Evolutionary conservation across 2,888 invertebrate genomes (phyloP).

Genomic region (Thymelicus sylvestris): DNA sequence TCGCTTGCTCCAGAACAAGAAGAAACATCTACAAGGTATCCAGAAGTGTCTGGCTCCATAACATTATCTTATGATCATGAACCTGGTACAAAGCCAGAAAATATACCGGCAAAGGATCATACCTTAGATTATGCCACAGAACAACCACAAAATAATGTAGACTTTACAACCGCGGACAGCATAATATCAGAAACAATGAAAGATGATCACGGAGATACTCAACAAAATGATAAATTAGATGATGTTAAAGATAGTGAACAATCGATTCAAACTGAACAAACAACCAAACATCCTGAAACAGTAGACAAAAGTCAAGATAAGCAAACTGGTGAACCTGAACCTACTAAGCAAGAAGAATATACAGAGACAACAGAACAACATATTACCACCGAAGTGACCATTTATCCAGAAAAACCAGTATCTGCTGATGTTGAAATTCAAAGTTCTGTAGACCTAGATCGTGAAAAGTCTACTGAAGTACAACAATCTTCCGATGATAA

Average conservation of each 20-base stretch:
- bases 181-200: slow-evolving; percentile 3
- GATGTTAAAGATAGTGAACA: slow-evolving; percentile 1
- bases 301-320: slow-evolving; percentile 22
- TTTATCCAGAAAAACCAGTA: not conserved
- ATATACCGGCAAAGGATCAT: not conserved
- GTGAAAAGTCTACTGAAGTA: slow-evolving; percentile 36
- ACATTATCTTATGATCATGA: not conserved
- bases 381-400: slow-evolving; percentile 7
- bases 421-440: not conserved
- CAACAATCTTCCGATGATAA: slow-evolving; percentile 23
- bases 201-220: not conserved
- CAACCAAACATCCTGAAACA: slow-evolving; percentile 28
- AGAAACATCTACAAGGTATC: slow-evolving; percentile 3
- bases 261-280: not conserved
- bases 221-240: not conserved
- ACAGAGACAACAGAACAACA: slow-evolving; percentile 33
- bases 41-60: not conserved
- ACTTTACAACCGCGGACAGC: not conserved
- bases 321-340: slow-evolving; percentile 31
- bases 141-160: slow-evolving; percentile 2
- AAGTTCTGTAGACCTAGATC: slow-evolving; percentile 17
- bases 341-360: slow-evolving; percentile 24
- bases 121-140: not conserved
- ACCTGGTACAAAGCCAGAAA: not conserved
- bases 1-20: slow-evolving; percentile 6